A percentile compares a stretch with the other conserved stretches of the same genome.
These are phyloP conservation scores for Morone saxatilis DNA, from an alignment of 2,113 vertebrate species.

Conservation along the genomic window DNA sequence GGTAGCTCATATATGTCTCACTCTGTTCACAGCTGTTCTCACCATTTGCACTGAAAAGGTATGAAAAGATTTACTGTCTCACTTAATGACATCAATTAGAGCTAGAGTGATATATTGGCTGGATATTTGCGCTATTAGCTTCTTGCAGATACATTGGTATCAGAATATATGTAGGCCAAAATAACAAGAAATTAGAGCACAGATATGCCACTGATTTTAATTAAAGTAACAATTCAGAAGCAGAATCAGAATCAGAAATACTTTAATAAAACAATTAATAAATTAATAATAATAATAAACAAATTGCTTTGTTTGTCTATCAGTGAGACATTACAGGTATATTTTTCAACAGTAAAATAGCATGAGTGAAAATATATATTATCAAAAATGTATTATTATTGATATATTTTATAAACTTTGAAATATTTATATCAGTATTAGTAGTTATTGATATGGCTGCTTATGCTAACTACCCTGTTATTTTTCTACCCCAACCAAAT, in stretches of 20 bases:
- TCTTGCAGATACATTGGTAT: background rate
- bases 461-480: background rate
- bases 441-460: background rate
- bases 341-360: background rate
- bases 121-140: background rate
- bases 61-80: background rate
- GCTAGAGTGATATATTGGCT: background rate
- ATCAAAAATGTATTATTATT: no score
- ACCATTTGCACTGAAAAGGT: background rate
- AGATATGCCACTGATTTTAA: background rate
- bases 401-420: no score
- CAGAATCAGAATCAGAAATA: no score
- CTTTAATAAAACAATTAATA: no score
- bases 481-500: background rate
- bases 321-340: background rate
- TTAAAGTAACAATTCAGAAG: background rate
- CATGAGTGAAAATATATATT: no score
- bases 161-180: background rate
- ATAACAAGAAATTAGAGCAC: background rate
- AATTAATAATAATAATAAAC: no score
- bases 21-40: conserved; percentile 17
- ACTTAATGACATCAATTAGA: background rate
- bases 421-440: background rate
- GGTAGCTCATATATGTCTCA: conserved; percentile 25
- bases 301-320: background rate